Conservation (phyloP, 2,888 invertebrate genomes). For the Litoditis marina region DNA sequence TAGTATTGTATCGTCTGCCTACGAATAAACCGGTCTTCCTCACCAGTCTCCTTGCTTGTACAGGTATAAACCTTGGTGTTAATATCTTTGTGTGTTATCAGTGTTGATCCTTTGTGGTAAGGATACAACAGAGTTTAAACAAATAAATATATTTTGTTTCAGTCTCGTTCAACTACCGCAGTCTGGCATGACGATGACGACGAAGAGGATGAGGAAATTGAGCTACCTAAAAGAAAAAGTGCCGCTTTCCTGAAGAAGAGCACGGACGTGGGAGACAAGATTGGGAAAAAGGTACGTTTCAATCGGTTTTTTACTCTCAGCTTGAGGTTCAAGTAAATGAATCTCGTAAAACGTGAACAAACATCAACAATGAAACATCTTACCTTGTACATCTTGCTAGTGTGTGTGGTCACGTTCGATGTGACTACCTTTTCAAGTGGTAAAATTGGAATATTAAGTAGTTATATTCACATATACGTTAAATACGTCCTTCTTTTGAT, state of each 20-base stretch:
- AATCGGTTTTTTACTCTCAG: not conserved
- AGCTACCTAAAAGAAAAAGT: constrained; percentile 26
- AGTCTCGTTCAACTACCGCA: constrained; percentile 10
- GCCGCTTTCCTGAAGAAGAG: constrained; percentile 24
- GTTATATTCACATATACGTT: too few species aligned
- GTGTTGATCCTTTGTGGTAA: too few species aligned
- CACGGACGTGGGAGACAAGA: constrained; percentile 23
- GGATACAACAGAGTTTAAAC: not conserved
- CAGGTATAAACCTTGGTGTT: too few species aligned
- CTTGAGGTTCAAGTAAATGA: not conserved
- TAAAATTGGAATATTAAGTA: too few species aligned
- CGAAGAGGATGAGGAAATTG: constrained; percentile 21
- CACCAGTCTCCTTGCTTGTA: not conserved
- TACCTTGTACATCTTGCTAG: too few species aligned
- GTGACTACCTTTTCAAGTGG: too few species aligned
- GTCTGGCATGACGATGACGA: constrained; percentile 42
- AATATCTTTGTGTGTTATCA: too few species aligned
- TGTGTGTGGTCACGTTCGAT: too few species aligned
- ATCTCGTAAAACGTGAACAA: too few species aligned
- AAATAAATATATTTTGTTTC: not conserved
- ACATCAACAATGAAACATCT: too few species aligned
- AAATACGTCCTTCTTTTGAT: too few species aligned
- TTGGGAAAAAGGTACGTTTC: constrained; percentile 16
- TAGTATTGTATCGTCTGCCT: not conserved
- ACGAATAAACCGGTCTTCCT: not conserved